These are phyloP conservation scores for Notechis scutatus DNA, from an alignment of 2,113 vertebrate genomes.

Conservation along the genomic window DNA sequence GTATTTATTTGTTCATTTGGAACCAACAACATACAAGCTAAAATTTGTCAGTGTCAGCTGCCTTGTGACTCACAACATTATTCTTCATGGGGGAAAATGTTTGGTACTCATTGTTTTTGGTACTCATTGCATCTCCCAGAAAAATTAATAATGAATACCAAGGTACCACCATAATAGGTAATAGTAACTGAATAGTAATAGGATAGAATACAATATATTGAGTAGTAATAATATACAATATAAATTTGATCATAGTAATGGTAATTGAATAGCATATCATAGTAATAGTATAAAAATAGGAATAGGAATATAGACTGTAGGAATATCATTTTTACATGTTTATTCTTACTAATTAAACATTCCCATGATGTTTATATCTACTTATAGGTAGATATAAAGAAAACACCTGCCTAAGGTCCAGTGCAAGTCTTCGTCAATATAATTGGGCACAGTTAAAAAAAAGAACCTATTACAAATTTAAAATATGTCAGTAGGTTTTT, in stretches of 20 bases:
- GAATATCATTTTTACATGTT: background rate
- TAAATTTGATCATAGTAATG: background rate
- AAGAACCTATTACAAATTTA: background rate
- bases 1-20: background rate
- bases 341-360: background rate
- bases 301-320: background rate
- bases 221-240: background rate
- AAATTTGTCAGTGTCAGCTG: background rate
- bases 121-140: too few species aligned
- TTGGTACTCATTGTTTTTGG: too few species aligned
- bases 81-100: too few species aligned
- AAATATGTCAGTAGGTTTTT: background rate
- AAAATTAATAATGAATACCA: too few species aligned
- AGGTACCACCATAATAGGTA: background rate
- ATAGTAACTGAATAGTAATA: background rate
- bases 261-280: background rate
- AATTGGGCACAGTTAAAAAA: background rate
- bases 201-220: background rate
- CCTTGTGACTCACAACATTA: background rate
- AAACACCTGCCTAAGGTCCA: background rate
- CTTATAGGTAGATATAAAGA: background rate
- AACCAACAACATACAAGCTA: background rate
- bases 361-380: background rate
- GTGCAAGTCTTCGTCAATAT: background rate
- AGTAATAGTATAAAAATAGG: background rate